Evolutionary conservation across 64 coral and sea anemone genomes (phyloP), one percentile per base, ranked within the genome.

Genomic region (Dendronephthya gigantea): DNA sequence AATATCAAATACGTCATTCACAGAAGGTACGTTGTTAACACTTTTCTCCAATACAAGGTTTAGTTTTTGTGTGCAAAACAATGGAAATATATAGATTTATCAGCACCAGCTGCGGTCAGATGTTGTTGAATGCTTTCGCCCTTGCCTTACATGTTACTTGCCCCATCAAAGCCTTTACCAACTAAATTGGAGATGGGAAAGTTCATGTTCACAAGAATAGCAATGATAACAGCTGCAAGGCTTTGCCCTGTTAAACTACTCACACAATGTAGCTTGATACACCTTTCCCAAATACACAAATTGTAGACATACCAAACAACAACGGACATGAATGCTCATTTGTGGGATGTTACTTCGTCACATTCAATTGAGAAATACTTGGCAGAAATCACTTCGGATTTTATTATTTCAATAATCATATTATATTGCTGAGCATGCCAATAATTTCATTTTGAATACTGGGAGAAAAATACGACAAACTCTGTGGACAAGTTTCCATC

Each of bases 331-430:
- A 74, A 74, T 74, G 68, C 68, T 29, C 68, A 29, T 74, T 74
- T 74, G 68, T 74, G 68, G 19, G 68, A 74, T 74, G 68, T 74
- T 17, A 74, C 68, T 74, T 74, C 68, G 33, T 74, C 68, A 74
- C 68, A 74, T 74, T 74, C 68, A 74, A 74, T 74, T 74, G n/a
- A n/a, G n/a, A n/a, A n/a, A n/a, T n/a, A n/a, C n/a, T n/a, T n/a
- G n/a, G n/a, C n/a, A n/a, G n/a, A 29, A 74, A 74, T 17, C 68
- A 74, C 68, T 74, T 74, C 68, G 31, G 68, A 74, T 29, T 74
- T 74, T 25, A 74, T 74, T 74, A 29, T 25, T 35, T 74, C 23
- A 29, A 25, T 74, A 74, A 74, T 74, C 68, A 74, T 25, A 25
- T 74, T 74, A 74, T 74, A n/a, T n/a, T n/a, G n/a, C n/a, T 74